Percentiles rank a stretch among this genome's conserved stretches.
These are phyloP conservation scores for Epirrita christyi DNA, from an alignment of 2,888 invertebrate genomes.

Conservation along the genomic window DNA sequence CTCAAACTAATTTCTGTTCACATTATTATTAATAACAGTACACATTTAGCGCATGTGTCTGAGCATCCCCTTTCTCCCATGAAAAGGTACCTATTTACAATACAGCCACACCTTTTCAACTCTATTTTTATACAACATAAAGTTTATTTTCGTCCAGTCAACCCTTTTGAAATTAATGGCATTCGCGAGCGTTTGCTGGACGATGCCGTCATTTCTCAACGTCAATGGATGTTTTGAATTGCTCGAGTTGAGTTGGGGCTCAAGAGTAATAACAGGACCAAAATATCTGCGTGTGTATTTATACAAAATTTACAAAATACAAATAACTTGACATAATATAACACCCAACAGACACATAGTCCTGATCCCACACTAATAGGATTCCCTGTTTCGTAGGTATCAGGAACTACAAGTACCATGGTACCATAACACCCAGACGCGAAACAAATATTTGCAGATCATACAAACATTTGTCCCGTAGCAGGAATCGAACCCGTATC, in stretches of 20 bases:
- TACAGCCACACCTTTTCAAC: not conserved
- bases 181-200: not conserved
- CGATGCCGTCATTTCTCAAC: constrained; percentile 8
- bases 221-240: constrained; percentile 2
- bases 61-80: not conserved
- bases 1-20: not conserved
- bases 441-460: too few species aligned
- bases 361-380: too few species aligned
- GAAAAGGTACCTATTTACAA: not conserved
- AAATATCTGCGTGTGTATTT: too few species aligned
- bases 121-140: not conserved
- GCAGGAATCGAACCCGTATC: too few species aligned
- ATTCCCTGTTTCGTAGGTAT: too few species aligned
- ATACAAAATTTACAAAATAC: too few species aligned
- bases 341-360: too few species aligned
- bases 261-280: not conserved
- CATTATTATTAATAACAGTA: constrained; percentile 3
- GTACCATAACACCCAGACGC: too few species aligned
- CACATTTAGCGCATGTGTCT: not conserved
- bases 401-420: too few species aligned
- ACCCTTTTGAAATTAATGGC: constrained; percentile 1
- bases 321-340: too few species aligned
- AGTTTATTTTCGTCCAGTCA: not conserved
- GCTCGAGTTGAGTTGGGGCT: too few species aligned
- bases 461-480: too few species aligned